Percentiles rank a stretch among this genome's conserved stretches.
These are phyloP conservation scores for Tenualosa thibaudeaui DNA, from an alignment of 2,797 vertebrate species.

Conservation along the genomic window DNA sequence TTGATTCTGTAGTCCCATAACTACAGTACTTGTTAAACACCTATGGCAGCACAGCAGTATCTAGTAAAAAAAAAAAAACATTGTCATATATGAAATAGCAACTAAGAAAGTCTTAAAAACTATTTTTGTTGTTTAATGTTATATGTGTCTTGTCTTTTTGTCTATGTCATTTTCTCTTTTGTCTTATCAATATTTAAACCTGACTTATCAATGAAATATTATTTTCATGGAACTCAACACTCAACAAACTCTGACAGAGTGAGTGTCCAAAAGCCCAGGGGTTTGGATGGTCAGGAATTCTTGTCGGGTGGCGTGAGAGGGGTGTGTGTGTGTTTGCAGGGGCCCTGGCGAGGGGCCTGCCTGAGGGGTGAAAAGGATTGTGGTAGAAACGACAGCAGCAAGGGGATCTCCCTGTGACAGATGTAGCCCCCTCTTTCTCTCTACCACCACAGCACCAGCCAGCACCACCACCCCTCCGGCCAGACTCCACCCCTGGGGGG, in stretches of 20 bases:
- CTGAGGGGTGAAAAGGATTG: conserved; percentile 6
- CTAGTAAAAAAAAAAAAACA: no score
- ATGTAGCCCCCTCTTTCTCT: conserved; percentile 48
- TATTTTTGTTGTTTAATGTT: no score
- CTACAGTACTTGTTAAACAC: not conserved
- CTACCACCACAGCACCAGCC: not conserved
- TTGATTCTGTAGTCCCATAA: not conserved
- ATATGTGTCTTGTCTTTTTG: no score
- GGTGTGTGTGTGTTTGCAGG: conserved; percentile 33
- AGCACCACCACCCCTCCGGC: not conserved
- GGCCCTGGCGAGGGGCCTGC: conserved; percentile 8
- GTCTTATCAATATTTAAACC: no score
- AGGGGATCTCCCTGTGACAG: conserved; percentile 53
- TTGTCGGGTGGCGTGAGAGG: conserved; percentile 27
- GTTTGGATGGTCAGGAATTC: conserved; percentile 14
- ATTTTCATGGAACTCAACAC: not conserved
- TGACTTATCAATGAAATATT: not conserved
- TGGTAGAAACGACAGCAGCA: conserved; percentile 16
- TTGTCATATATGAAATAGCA: no score
- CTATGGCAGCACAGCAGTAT: no score
- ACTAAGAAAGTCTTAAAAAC: no score
- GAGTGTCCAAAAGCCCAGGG: not conserved
- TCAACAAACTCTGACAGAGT: not conserved
- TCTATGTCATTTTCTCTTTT: no score
- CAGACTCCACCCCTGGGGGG: conserved; percentile 33